These are phyloP conservation scores for Dicentrarchus labrax DNA, from an alignment of 2,113 vertebrate species.

Conservation along the genomic window DNA sequence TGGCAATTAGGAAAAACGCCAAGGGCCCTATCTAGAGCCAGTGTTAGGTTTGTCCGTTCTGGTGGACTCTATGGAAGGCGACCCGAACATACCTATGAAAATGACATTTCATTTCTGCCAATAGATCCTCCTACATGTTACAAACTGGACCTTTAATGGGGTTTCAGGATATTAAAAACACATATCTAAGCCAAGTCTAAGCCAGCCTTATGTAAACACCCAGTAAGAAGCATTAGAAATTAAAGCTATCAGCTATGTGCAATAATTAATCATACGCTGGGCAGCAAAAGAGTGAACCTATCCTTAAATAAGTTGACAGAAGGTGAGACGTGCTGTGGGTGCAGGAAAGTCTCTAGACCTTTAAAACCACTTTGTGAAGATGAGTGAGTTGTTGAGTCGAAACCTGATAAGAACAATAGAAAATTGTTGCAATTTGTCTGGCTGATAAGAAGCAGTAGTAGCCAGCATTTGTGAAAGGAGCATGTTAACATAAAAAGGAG, in stretches of 20 bases:
- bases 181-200: not conserved
- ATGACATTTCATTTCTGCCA: too few species aligned
- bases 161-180: not conserved
- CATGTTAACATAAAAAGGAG: not conserved
- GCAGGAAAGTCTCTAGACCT: not conserved
- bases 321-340: not conserved
- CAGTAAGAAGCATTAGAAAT: not conserved
- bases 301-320: conserved; percentile 14
- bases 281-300: not conserved
- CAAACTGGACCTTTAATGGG: not conserved
- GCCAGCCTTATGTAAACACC: not conserved
- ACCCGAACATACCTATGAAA: too few species aligned
- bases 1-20: too few species aligned
- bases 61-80: too few species aligned
- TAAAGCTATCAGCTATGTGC: not conserved
- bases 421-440: not conserved
- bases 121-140: not conserved
- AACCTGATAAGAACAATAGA: conserved; percentile 12
- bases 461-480: not conserved
- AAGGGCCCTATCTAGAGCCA: too few species aligned
- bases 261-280: not conserved
- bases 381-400: not conserved
- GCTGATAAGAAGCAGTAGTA: not conserved
- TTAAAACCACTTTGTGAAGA: not conserved
- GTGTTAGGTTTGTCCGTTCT: too few species aligned